Evolutionary conservation across 1,140 invertebrate genomes (phyloP).

Genomic region (Lepidotrigona ventralis): DNA sequence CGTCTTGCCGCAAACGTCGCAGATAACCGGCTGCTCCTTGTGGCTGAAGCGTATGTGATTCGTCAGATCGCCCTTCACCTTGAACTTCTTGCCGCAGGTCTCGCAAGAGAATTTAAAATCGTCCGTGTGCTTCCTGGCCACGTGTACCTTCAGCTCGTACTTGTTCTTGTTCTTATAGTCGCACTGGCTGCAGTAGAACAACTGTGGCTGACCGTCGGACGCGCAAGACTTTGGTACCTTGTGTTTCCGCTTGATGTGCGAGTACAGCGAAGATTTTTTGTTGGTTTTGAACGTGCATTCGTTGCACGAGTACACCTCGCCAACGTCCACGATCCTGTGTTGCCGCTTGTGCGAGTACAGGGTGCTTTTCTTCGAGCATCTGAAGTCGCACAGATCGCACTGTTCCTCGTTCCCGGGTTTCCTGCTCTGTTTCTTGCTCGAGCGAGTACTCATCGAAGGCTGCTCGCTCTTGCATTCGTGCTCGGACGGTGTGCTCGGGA

Average conservation of each 20-base stretch:
- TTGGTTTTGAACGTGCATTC: slow-evolving; percentile 72
- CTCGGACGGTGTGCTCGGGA: not conserved
- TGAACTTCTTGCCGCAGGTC: slow-evolving; percentile 81
- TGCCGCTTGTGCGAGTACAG: slow-evolving; percentile 80
- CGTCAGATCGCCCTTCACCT: slow-evolving; percentile 82
- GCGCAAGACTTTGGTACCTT: slow-evolving; percentile 14
- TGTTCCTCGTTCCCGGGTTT: slow-evolving; percentile 12
- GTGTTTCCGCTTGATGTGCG: slow-evolving; percentile 76
- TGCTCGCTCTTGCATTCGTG: slow-evolving; percentile 11
- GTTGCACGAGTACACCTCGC: slow-evolving; percentile 68
- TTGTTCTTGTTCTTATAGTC: slow-evolving; percentile 78
- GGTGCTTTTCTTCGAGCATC: slow-evolving; percentile 80
- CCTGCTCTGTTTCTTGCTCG: not conserved
- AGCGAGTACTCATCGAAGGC: not conserved
- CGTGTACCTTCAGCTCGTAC: slow-evolving; percentile 77
- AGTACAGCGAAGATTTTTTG: slow-evolving; percentile 72
- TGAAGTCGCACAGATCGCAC: slow-evolving; percentile 78
- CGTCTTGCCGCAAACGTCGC: slow-evolving; percentile 84
- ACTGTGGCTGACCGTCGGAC: slow-evolving; percentile 57
- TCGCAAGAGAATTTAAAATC: slow-evolving; percentile 80
- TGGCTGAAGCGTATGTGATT: slow-evolving; percentile 84
- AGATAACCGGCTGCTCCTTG: slow-evolving; percentile 84
- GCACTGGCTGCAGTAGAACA: slow-evolving; percentile 73
- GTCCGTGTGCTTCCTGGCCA: slow-evolving; percentile 76
- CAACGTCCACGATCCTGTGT: slow-evolving; percentile 68